Evolutionary conservation across 2,888 invertebrate species (phyloP).

Genomic region (Xanthia togata): DNA sequence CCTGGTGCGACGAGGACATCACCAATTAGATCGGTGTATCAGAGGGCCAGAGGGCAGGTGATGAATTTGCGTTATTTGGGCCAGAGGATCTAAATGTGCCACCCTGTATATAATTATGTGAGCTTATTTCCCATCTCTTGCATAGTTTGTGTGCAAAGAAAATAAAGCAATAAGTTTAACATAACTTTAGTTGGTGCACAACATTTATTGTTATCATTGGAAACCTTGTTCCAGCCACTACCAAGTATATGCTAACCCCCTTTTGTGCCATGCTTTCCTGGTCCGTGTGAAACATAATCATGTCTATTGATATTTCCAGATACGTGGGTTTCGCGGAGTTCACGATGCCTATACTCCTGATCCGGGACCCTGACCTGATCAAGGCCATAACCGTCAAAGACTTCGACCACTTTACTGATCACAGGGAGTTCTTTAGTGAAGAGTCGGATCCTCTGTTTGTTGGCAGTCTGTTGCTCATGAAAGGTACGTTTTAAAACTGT

Average conservation of each 20-base stretch:
- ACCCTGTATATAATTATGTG: no score
- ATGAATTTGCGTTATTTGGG: no score
- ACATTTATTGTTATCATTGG: neutral
- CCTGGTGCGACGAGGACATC: neutral
- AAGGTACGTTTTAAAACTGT: slow-evolving; percentile 65
- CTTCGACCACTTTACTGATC: slow-evolving; percentile 90
- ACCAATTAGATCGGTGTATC: neutral
- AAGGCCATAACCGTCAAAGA: slow-evolving; percentile 73
- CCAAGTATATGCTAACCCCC: neutral
- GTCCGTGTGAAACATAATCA: neutral
- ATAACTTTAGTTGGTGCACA: neutral
- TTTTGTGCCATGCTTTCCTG: neutral
- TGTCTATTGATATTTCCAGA: slow-evolving; percentile 69
- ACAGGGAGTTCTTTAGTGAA: slow-evolving; percentile 78
- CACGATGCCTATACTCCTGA: slow-evolving; percentile 75
- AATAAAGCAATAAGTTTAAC: neutral
- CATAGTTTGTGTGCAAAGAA: neutral
- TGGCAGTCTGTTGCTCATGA: slow-evolving; percentile 79
- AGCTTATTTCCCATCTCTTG: neutral
- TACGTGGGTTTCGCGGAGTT: slow-evolving; percentile 85
- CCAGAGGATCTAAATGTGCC: no score
- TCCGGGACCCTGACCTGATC: no score
- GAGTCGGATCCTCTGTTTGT: slow-evolving; percentile 84
- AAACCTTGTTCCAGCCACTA: neutral
- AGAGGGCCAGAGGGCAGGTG: no score